Base-by-base conservation (phyloP, 2,797 vertebrate species). In the Cephalopachus bancanus region DNA sequence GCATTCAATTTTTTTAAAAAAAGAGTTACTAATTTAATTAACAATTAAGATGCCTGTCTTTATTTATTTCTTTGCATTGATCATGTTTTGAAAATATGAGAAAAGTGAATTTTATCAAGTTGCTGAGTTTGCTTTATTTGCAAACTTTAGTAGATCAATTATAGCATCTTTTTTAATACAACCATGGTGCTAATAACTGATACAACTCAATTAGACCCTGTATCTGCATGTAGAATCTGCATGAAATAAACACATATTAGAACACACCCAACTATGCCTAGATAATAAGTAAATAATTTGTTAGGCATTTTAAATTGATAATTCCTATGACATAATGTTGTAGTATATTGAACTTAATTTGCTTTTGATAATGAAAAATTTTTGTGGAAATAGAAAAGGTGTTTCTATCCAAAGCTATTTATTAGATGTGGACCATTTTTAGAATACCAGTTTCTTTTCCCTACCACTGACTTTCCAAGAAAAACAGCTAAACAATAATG, bases 31-130 rank as follows among this genome's bases (percentile, higher is more conserved):
- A 64, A 60, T 64, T 51, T 60, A 91, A 86, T 65, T 96, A 89
- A 91, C 10, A 81, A 12, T 87, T 86, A 59, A 92, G n/a, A 74
- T 83, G 28, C 53, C 93, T 85, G 6, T 89, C 67, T 95, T 91
- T 80, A 24, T 95, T 91, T 80, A 24, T 81, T 19, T 91, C 59
- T 94, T 74, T 93, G 59, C 91, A 3, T 96, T 92, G n/a, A 69
- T 95, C 71, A 89, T 93, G 30, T 72, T 91, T 97, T 96, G 55
- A 71, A 96, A 95, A 86, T 76, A 83, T 16, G n/a, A 85, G 33
- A 91, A 62, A 19, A 85, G 19, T 92, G 14, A 84, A 81, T 93
- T 95, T 90, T 92, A 75, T 79, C 81, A 94, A 78, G 55, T 84
- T 89, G 30, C 84, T 96, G 6, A 65, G 59, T 94, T 95, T 89